Base-by-base conservation (phyloP, 2,113 vertebrate genomes). In the Hystrix brachyura region DNA sequence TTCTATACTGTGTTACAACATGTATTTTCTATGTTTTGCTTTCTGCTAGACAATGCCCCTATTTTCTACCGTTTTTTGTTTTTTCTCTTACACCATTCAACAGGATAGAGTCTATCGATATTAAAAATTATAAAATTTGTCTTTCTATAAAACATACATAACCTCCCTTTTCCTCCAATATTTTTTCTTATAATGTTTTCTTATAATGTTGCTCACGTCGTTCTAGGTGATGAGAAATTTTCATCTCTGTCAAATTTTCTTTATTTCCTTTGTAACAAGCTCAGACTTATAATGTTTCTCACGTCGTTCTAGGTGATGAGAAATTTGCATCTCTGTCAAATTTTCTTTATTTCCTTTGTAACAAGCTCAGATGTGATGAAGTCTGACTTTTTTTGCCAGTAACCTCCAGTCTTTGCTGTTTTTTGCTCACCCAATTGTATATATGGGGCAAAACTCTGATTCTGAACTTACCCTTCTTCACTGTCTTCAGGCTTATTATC, bases 181-280 rank as follows among this genome's bases (percentile, higher is more conserved):
- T 78, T 94, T 96, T 2, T 84, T 94, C 92, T 18, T 94, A 1
- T 64, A 25, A 38, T 21, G 18, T 86, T 90, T 84, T 94, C 92
- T 18, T 94, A 1, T 64, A 25, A 38, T 21, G 18, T 86, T 90
- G 21, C 7, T 94, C n/a, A 94, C 5, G 90, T 23, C 9, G 4
- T 43, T 59, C 15, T 85, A 27, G 8, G 51, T 60, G 1, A 79
- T 81, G 27, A 57, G 67, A 91, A 84, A 34, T 64, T 64, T 67
- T 67, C 29, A 38, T 55, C 27, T 5, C 32, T 89, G 10, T 86
- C 32, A 53, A 38, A 46, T 0, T 1, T 48, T 46, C 2, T 91
- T 82, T 55, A 82, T 85, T 72, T 87, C 34, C 48, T 59, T 89
- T 71, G 23, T 43, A 89, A 18, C 87, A 46, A 76, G 57, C 27